A percentile compares a stretch with the other conserved stretches of the same genome.
phyloP scores from a whole-genome alignment of 2,113 vertebrate genomes.

The Pituophis catenifer region DNA sequence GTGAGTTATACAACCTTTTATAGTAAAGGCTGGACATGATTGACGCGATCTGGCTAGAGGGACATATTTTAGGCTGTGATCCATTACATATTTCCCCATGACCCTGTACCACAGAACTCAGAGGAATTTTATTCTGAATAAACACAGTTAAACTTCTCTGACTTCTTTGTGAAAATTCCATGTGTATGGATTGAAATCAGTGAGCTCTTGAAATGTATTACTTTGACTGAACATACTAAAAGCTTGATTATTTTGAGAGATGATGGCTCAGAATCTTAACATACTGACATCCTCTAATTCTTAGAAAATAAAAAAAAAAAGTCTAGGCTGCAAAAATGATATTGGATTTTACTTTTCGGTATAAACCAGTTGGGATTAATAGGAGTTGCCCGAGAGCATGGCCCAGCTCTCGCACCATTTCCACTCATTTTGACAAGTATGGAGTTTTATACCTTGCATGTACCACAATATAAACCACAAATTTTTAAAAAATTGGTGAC shows the following conservation, averaged over 20 bases:
- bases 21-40: background rate
- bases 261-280: conserved; percentile 50
- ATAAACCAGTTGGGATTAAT: background rate
- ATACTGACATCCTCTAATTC: conserved; percentile 20
- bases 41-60: background rate
- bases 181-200: background rate
- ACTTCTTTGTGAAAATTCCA: background rate
- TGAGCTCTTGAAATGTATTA: background rate
- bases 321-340: conserved; percentile 55
- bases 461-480: conserved; percentile 51
- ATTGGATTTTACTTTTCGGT: background rate
- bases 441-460: conserved; percentile 7
- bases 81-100: background rate
- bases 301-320: conserved; percentile 60
- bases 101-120: background rate
- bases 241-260: conserved; percentile 42
- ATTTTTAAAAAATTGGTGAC: conserved; percentile 50
- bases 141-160: background rate
- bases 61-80: background rate
- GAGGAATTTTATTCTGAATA: background rate
- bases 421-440: background rate
- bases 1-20: background rate
- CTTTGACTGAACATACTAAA: conserved; percentile 40
- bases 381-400: background rate
- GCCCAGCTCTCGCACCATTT: background rate